Evolutionary conservation across 2,797 vertebrate species (phyloP).

Genomic region (Muscicapa striata): DNA sequence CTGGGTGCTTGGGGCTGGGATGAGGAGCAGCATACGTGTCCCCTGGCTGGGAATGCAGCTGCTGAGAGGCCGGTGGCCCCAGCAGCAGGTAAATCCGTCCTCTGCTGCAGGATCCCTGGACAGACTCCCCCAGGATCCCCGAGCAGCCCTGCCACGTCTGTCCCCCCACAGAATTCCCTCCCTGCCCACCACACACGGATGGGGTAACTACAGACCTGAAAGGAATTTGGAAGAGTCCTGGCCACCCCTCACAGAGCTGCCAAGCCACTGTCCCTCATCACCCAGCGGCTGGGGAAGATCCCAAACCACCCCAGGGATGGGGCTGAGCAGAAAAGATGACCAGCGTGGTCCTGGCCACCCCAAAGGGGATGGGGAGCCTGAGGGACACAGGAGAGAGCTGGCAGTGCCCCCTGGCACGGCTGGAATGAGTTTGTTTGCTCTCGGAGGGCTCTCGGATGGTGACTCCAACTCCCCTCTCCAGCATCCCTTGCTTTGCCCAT

Average conservation of each 20-base stretch:
- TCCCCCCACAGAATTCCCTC: background rate
- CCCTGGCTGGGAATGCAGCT: background rate
- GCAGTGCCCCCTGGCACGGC: background rate
- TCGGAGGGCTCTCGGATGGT: background rate
- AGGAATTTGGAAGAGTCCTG: background rate
- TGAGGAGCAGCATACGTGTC: rapidly evolving
- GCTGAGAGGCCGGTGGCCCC: background rate
- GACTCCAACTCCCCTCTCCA: background rate
- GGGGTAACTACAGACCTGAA: background rate
- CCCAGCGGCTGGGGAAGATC: rapidly evolving
- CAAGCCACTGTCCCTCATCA: rapidly evolving
- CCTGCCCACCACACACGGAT: background rate
- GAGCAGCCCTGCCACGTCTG: background rate
- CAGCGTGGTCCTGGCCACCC: rapidly evolving
- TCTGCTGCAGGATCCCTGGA: background rate
- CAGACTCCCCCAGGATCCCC: background rate
- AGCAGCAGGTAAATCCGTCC: background rate
- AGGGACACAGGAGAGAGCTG: background rate
- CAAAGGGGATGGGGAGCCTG: background rate
- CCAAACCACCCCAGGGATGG: background rate
- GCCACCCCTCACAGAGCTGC: background rate
- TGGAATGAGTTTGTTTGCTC: background rate
- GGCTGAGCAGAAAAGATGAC: rapidly evolving
- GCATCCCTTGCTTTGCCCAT: background rate
- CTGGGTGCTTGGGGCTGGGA: background rate